phyloP scores from a whole-genome alignment of 2,797 vertebrate genomes.

The Premnoplex brunnescens region DNA sequence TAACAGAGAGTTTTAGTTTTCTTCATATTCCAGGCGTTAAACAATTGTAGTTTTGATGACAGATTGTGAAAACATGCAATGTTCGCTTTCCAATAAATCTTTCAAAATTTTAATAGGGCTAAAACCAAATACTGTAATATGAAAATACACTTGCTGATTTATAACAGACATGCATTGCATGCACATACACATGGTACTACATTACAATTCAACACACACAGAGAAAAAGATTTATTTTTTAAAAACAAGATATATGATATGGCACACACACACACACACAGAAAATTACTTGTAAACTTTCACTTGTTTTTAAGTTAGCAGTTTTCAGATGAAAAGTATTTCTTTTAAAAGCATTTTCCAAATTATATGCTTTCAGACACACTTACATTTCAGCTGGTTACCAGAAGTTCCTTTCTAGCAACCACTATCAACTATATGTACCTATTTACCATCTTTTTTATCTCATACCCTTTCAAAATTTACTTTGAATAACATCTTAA shows the following conservation, averaged over 20 bases:
- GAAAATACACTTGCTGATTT: neutral
- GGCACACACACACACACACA: neutral
- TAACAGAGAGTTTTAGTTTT: neutral
- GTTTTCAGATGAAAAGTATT: neutral
- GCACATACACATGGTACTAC: neutral
- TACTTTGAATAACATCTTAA: neutral
- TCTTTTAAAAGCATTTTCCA: constrained; percentile 23
- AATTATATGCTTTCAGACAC: constrained; percentile 9
- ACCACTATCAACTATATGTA: neutral
- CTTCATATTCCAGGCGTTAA: neutral
- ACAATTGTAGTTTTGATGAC: neutral
- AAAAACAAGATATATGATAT: neutral
- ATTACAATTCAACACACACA: neutral
- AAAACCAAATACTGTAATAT: neutral
- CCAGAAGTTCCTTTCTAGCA: neutral
- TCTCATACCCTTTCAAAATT: neutral
- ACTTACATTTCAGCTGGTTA: neutral
- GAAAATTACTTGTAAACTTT: neutral
- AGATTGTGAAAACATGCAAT: neutral
- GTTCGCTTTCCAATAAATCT: neutral
- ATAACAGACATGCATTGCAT: neutral
- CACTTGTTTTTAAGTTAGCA: neutral
- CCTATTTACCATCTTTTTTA: neutral
- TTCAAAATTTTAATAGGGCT: neutral
- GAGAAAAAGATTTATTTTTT: neutral